phyloP scores from a whole-genome alignment of 2,888 invertebrate genomes.

The Sphaerophoria taeniata region DNA sequence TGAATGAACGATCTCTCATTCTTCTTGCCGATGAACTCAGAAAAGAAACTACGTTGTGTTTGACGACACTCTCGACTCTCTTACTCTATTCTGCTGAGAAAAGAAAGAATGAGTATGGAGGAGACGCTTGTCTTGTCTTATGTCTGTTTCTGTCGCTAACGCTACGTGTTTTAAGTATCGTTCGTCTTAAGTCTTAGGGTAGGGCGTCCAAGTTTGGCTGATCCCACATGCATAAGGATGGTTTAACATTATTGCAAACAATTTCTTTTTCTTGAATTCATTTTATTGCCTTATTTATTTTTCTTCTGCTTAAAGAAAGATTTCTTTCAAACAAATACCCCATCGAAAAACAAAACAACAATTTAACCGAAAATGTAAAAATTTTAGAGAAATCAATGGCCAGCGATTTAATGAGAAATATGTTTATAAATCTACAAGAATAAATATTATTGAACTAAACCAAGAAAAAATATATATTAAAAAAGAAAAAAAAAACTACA shows the following conservation, averaged over 20 bases:
- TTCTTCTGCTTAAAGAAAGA: constrained; percentile 1
- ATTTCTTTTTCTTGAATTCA: constrained; percentile 1
- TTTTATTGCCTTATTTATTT: neutral
- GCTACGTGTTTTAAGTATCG: too few relatives aligned
- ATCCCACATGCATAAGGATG: too few relatives aligned
- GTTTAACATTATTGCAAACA: constrained; percentile 6
- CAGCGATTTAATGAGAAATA: constrained; percentile 37
- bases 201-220: too few relatives aligned
- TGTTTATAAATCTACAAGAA: constrained; percentile 24
- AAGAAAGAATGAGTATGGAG: too few relatives aligned
- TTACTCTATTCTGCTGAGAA: too few relatives aligned
- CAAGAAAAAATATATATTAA: constrained; percentile 26
- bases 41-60: too few relatives aligned
- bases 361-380: constrained; percentile 38
- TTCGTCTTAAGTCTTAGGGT: too few relatives aligned
- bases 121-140: too few relatives aligned
- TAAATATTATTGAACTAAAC: constrained; percentile 2
- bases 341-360: constrained; percentile 60
- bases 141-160: too few relatives aligned
- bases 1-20: too few relatives aligned
- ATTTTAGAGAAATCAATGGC: constrained; percentile 19
- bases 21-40: too few relatives aligned
- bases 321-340: constrained; percentile 54
- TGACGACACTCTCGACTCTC: too few relatives aligned
- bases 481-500: constrained; percentile 41